A percentile compares a stretch with the other conserved stretches of the same genome.
These are phyloP conservation scores for Nothocercus julius DNA, from an alignment of 2,113 vertebrate genomes.

Conservation along the genomic window DNA sequence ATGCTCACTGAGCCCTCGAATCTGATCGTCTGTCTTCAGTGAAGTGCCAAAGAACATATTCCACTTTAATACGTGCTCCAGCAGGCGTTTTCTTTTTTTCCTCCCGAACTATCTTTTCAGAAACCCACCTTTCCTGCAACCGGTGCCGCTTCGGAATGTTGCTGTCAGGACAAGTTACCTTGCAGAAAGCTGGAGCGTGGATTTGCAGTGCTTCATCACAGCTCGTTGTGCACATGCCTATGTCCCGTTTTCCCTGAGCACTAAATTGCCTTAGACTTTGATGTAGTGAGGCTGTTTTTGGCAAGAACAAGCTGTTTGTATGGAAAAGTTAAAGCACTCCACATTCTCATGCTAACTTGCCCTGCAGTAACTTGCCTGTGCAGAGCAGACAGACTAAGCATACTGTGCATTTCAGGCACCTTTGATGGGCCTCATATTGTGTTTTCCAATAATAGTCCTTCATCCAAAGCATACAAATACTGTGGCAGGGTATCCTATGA, in stretches of 20 bases:
- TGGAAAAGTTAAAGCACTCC: background rate
- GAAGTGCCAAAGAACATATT: background rate
- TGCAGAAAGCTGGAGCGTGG: background rate
- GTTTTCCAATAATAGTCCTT: background rate
- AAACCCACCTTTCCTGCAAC: background rate
- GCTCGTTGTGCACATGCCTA: background rate
- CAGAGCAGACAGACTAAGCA: background rate
- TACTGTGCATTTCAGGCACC: background rate
- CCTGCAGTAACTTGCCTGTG: background rate
- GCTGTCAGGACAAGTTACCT: background rate
- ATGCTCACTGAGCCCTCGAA: background rate
- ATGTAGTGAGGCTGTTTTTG: background rate
- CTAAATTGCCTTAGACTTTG: background rate
- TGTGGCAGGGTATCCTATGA: background rate
- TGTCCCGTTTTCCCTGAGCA: background rate
- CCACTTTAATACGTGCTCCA: background rate
- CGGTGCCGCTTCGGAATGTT: background rate
- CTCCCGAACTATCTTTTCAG: background rate
- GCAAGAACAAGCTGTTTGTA: background rate
- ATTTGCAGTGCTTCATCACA: background rate
- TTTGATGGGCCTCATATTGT: background rate
- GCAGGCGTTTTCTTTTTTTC: background rate
- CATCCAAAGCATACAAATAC: background rate
- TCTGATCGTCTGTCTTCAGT: background rate
- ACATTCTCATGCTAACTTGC: background rate